These are phyloP conservation scores for Drosophila ficusphila DNA, from an alignment of 1,140 invertebrate genomes.

Conservation along the genomic window DNA sequence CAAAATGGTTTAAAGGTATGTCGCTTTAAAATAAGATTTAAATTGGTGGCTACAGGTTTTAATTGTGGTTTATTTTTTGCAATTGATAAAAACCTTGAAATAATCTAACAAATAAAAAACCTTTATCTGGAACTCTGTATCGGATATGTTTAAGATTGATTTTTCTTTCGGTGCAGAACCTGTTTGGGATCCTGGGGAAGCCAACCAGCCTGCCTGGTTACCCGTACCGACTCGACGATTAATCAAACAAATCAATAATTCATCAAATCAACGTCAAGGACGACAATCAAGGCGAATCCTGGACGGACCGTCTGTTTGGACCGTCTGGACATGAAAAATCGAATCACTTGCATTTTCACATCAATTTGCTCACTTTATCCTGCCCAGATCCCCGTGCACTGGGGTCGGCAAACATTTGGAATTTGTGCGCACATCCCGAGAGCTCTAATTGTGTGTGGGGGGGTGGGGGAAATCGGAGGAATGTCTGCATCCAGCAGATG, in stretches of 20 bases:
- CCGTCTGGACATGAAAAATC: conserved; percentile 56
- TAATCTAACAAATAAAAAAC: too few species aligned
- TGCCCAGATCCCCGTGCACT: background rate
- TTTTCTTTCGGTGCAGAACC: conserved; percentile 1
- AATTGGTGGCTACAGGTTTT: too few species aligned
- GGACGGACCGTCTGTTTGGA: background rate
- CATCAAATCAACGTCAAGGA: conserved; percentile 70
- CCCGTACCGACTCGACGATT: conserved; percentile 56
- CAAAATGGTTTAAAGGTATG: too few species aligned
- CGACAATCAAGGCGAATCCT: conserved; percentile 27
- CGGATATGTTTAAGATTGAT: background rate
- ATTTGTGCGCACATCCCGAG: conserved; percentile 16
- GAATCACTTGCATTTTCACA: conserved; percentile 75
- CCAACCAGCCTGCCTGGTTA: conserved; percentile 6
- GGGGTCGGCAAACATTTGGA: conserved; percentile 18
- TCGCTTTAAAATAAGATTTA: too few species aligned
- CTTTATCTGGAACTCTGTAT: too few species aligned
- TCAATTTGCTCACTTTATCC: conserved; percentile 60
- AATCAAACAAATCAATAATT: conserved; percentile 80
- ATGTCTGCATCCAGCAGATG: conserved; percentile 36
- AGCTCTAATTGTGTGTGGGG: conserved; percentile 45
- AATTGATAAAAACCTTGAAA: too few species aligned
- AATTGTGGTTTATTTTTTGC: too few species aligned
- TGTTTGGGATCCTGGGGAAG: background rate
- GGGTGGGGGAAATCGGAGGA: conserved; percentile 1